Evolutionary conservation across 2,888 invertebrate genomes (phyloP).

Genomic region (Epinotia demarniana): DNA sequence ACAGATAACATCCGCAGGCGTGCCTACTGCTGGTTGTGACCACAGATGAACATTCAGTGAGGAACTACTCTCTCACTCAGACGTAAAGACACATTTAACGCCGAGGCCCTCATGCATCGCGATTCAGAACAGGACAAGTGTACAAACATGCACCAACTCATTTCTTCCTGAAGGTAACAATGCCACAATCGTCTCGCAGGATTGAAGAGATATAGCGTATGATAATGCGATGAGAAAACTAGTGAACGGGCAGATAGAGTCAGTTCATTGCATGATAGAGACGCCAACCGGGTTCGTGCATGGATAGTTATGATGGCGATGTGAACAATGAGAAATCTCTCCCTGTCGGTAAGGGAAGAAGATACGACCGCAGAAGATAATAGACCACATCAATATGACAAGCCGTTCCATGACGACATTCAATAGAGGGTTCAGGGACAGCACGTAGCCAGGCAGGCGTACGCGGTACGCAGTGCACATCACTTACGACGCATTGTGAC

Average conservation of each 20-base stretch:
- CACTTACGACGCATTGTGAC: constrained; percentile 88
- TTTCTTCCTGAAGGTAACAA: constrained; percentile 61
- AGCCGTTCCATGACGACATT: constrained; percentile 75
- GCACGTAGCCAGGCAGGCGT: constrained; percentile 68
- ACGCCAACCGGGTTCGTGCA: constrained; percentile 75
- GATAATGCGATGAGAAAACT: constrained; percentile 67
- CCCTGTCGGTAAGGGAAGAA: constrained; percentile 75
- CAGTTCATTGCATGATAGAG: constrained; percentile 56
- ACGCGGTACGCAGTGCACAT: constrained; percentile 67
- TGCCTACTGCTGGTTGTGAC: constrained; percentile 39
- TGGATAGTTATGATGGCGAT: constrained; percentile 67
- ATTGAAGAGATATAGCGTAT: constrained; percentile 62
- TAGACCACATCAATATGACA: constrained; percentile 71
- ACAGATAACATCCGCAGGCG: constrained; percentile 42
- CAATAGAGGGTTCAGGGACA: constrained; percentile 66
- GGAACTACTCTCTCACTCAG: constrained; percentile 54
- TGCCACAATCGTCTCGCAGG: constrained; percentile 58
- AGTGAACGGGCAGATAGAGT: constrained; percentile 66
- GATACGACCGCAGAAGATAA: constrained; percentile 71
- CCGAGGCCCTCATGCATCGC: constrained; percentile 69
- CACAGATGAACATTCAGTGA: constrained; percentile 49
- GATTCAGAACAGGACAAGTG: constrained; percentile 58
- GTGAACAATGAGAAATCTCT: constrained; percentile 71
- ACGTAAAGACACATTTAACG: constrained; percentile 57
- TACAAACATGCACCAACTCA: constrained; percentile 71